Conservation (phyloP, 2,113 vertebrate genomes). For the Nipponia nippon region DNA sequence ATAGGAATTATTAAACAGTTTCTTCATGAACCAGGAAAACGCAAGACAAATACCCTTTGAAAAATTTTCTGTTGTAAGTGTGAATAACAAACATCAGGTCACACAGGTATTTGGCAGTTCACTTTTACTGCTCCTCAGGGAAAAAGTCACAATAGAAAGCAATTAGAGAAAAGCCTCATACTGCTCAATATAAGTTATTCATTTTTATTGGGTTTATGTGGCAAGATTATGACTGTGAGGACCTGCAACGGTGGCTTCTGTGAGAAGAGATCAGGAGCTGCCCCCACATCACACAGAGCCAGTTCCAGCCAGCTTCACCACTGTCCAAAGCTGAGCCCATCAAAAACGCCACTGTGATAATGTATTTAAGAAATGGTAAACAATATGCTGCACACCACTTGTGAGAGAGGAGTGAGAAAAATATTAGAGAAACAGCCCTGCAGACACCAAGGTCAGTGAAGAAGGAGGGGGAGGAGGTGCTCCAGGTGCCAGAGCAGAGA, state of each 20-base stretch:
- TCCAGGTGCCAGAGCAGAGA: not conserved
- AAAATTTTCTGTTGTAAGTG: not conserved
- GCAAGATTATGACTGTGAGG: not conserved
- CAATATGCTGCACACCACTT: not conserved
- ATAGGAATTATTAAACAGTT: not conserved
- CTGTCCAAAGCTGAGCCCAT: not conserved
- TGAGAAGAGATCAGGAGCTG: not conserved
- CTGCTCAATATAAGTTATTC: not conserved
- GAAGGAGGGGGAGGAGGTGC: accelerated
- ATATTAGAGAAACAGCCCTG: not conserved
- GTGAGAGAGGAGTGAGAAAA: not conserved
- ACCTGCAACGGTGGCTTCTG: not conserved
- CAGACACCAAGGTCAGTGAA: not conserved
- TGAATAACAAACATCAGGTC: not conserved
- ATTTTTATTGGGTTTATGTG: not conserved
- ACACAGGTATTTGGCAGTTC: not conserved
- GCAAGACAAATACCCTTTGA: not conserved
- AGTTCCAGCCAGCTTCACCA: not conserved
- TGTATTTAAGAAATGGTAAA: accelerated
- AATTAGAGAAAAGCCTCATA: not conserved
- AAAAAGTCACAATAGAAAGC: not conserved
- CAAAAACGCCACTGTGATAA: not conserved
- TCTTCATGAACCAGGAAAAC: not conserved
- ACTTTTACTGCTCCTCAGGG: not conserved
- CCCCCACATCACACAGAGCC: accelerated